Base-by-base conservation (phyloP, 2,113 vertebrate species). In the Clarias macrocephalus region DNA sequence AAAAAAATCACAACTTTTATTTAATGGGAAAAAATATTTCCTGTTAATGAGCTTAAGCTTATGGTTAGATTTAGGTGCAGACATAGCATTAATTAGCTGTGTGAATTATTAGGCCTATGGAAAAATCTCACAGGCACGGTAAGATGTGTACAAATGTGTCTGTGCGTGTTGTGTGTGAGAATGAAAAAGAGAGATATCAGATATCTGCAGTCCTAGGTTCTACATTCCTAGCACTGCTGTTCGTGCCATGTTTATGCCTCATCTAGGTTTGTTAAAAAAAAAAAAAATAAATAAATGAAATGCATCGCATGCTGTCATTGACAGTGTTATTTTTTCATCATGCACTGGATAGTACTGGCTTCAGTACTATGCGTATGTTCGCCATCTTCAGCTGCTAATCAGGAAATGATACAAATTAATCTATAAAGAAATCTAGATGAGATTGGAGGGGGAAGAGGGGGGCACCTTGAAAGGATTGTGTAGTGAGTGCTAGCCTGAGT, bases 401-500 rank as follows among this genome's bases (percentile, higher is more conserved):
- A 80, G 72, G 65, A 83, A 75, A 88, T 73, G 54, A 80, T 70
- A 48, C 25, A 88, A 80, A 75, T 80, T 76, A 62, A 87, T 88
- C 89, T 85, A 12, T 76, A 70, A 76, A 86, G 52, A 86, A 63
- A 76, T 66, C 56, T 62, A 75, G 89, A 88, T 86, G 87, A 86
- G 87, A 88, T 84, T 86, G 75, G 15, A 52, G 84, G 72, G 30
- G 75, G 85, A 4, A 75, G 62, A 19, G 57, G 75, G 42, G 84
- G 72, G 83, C 91, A 81, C 92, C 92, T 93, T 93, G 91, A 92
- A 90, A 93, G 83, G 88, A 87, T 70, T 72, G 89, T 87, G 87
- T 83, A 87, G 87, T 88, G 90, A 92, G 92, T 82, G 89, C 60
- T 90, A 90, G 93, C 94, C 92, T 92, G 91, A 93, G 93, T 93